Evolutionary conservation across 1,140 invertebrate genomes (phyloP).

Genomic region (Berghia stephanieae): DNA sequence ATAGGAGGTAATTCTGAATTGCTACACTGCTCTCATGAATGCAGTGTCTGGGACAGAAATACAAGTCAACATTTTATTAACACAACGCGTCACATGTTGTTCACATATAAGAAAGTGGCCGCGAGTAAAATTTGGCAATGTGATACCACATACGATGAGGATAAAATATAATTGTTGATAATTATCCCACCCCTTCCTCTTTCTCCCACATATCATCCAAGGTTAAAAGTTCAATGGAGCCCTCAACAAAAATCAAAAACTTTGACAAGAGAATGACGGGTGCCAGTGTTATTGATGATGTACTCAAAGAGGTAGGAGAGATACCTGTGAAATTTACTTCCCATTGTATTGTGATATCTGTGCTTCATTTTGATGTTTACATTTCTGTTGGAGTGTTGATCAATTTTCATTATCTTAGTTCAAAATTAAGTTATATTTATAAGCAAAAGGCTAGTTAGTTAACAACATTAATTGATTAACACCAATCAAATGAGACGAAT

Average conservation of each 20-base stretch:
- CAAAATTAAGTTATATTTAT: too few species aligned
- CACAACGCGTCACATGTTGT: background rate
- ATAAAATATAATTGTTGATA: background rate
- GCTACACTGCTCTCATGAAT: too few species aligned
- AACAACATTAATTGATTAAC: too few species aligned
- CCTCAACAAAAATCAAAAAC: constrained; percentile 50
- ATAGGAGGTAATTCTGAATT: too few species aligned
- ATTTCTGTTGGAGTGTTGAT: too few species aligned
- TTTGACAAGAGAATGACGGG: constrained; percentile 71
- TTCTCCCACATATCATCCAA: constrained; percentile 27
- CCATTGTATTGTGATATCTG: background rate
- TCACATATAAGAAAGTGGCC: background rate
- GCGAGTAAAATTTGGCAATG: background rate
- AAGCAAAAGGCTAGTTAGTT: too few species aligned
- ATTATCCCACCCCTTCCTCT: background rate
- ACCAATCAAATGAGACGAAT: too few species aligned
- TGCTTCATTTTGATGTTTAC: background rate
- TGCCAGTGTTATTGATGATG: constrained; percentile 77
- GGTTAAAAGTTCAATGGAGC: constrained; percentile 49
- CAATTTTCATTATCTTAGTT: too few species aligned
- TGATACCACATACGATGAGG: background rate
- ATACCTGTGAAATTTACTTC: background rate
- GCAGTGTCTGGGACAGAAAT: too few species aligned
- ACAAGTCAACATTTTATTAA: background rate
- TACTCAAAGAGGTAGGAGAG: constrained; percentile 71